These are phyloP conservation scores for Enteromius radiatus DNA, from an alignment of 2,797 vertebrate species.

Conservation along the genomic window DNA sequence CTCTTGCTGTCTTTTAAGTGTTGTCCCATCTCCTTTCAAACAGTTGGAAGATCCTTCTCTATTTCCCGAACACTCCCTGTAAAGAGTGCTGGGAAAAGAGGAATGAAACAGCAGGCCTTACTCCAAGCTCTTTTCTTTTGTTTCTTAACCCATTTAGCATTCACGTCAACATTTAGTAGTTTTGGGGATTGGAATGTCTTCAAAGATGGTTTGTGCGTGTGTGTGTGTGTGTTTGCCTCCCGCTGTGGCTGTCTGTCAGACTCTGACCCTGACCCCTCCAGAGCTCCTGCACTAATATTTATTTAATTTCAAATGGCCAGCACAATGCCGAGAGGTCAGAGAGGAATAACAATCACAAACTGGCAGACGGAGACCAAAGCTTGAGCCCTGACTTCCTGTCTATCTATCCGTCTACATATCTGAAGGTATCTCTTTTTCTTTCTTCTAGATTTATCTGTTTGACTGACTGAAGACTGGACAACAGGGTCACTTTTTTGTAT, in stretches of 20 bases:
- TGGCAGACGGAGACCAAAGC: conserved; percentile 26
- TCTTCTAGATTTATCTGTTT: background rate
- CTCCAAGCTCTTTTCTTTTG: conserved; percentile 16
- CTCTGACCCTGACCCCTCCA: conserved; percentile 79
- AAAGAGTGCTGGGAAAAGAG: background rate
- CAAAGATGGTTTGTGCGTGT: conserved; percentile 45
- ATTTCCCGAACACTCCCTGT: conserved; percentile 9
- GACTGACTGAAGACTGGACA: background rate
- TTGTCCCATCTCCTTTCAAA: conserved; percentile 20
- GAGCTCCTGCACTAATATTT: conserved; percentile 82
- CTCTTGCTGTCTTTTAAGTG: background rate
- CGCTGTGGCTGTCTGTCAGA: conserved; percentile 78
- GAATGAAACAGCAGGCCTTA: conserved; percentile 5
- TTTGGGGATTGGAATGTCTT: conserved; percentile 50
- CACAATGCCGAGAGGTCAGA: conserved; percentile 44
- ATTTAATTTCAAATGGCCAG: conserved; percentile 68
- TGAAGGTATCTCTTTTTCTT: background rate
- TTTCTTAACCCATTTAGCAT: conserved; percentile 42
- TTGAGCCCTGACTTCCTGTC: conserved; percentile 11
- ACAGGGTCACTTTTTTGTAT: background rate
- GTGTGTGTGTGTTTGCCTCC: conserved; percentile 62
- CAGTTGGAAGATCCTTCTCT: conserved; percentile 11
- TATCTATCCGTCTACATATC: conserved; percentile 13
- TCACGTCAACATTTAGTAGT: conserved; percentile 39
- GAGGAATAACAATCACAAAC: conserved; percentile 57